Percentiles rank a stretch among this genome's conserved stretches.
These are phyloP conservation scores for Laspeyria flexula DNA, from an alignment of 2,888 invertebrate species.

Conservation along the genomic window DNA sequence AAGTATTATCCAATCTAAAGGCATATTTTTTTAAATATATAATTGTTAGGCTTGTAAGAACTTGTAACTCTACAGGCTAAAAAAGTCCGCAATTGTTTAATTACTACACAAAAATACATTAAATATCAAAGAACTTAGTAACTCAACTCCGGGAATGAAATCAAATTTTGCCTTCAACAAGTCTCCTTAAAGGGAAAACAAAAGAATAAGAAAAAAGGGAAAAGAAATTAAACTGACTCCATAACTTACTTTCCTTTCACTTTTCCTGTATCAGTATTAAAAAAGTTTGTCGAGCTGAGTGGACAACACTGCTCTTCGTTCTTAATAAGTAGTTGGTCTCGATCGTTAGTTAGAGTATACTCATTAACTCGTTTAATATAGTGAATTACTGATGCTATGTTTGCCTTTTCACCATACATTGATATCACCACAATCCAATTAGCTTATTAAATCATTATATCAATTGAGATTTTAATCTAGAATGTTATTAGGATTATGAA, in stretches of 20 bases:
- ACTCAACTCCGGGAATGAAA: not conserved
- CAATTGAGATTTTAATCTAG: too few species aligned
- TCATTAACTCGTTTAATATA: not conserved
- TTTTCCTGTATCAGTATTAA: slow-evolving; percentile 9
- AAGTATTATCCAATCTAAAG: too few species aligned
- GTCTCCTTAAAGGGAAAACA: not conserved
- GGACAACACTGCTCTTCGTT: not conserved
- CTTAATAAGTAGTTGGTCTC: not conserved
- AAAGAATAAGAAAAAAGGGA: not conserved
- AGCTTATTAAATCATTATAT: not conserved
- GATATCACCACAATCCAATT: not conserved
- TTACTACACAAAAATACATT: not conserved
- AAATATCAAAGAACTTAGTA: not conserved
- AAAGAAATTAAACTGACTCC: not conserved
- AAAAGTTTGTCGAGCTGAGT: slow-evolving; percentile 2
- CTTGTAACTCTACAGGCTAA: too few species aligned
- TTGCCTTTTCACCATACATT: not conserved
- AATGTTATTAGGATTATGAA: too few species aligned
- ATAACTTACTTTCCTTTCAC: not conserved
- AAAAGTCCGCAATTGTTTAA: not conserved
- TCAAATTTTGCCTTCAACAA: not conserved
- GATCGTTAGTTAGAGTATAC: not conserved
- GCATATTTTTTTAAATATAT: too few species aligned
- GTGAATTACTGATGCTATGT: not conserved
- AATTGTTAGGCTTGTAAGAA: too few species aligned